Percentiles rank a stretch among this genome's conserved stretches.
These are phyloP conservation scores for Hirtodrosophila histrioides DNA, from an alignment of 2,888 invertebrate genomes.

Conservation along the genomic window DNA sequence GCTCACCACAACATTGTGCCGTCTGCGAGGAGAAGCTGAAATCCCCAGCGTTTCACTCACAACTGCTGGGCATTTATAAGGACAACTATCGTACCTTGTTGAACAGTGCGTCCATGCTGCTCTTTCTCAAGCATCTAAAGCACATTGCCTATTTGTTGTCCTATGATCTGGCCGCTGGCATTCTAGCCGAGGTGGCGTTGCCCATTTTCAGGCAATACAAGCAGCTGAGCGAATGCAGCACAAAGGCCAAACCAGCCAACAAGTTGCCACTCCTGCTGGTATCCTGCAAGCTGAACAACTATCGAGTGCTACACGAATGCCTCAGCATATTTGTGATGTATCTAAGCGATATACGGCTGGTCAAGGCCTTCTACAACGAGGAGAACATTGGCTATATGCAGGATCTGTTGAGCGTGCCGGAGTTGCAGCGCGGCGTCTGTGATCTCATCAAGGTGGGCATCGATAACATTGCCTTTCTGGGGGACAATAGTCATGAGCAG, in stretches of 20 bases:
- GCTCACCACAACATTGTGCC: constrained; percentile 55
- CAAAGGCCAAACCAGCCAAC: background rate
- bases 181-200: constrained; percentile 82
- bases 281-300: constrained; percentile 38
- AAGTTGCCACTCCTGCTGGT: constrained; percentile 37
- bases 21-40: constrained; percentile 81
- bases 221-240: constrained; percentile 28
- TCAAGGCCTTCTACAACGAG: constrained; percentile 82
- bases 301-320: constrained; percentile 77
- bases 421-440: constrained; percentile 80
- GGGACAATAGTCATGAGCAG: constrained; percentile 80
- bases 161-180: constrained; percentile 78
- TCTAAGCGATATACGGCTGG: constrained; percentile 81
- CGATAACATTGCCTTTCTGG: constrained; percentile 81
- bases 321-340: constrained; percentile 83
- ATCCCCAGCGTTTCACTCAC: constrained; percentile 76
- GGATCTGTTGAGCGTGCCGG: constrained; percentile 79
- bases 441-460: constrained; percentile 84
- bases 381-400: constrained; percentile 83
- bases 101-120: constrained; percentile 54
- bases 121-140: constrained; percentile 82
- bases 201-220: constrained; percentile 82
- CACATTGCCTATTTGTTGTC: constrained; percentile 81
- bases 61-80: constrained; percentile 73
- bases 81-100: constrained; percentile 48